phyloP scores from a whole-genome alignment of 2,797 vertebrate species.

The Pipistrellus pipistrellus region DNA sequence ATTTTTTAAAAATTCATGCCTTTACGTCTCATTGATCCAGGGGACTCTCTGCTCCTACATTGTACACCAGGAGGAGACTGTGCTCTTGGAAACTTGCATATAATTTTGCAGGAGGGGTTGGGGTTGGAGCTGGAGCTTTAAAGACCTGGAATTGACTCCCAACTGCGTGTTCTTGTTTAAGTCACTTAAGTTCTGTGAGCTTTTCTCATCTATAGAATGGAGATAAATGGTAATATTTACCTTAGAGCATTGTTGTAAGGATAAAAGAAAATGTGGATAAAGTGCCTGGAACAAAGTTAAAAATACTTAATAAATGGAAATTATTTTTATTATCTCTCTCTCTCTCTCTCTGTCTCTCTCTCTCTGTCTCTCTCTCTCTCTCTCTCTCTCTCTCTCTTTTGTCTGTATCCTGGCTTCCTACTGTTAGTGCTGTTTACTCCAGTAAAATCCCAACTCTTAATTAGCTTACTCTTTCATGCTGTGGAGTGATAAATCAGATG shows the following conservation, averaged over 20 bases:
- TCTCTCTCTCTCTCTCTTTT: no score
- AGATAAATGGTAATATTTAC: not conserved
- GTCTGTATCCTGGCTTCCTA: slow-evolving; percentile 11
- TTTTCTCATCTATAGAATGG: slow-evolving; percentile 39
- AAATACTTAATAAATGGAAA: slow-evolving; percentile 35
- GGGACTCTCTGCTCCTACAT: not conserved
- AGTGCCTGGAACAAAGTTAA: not conserved
- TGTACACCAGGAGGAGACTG: not conserved
- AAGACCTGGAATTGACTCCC: not conserved
- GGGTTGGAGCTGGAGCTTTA: not conserved
- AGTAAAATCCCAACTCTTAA: slow-evolving; percentile 27
- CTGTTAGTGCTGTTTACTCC: not conserved
- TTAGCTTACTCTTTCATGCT: slow-evolving; percentile 17
- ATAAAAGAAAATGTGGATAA: not conserved
- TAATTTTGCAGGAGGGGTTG: not conserved
- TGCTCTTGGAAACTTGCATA: not conserved
- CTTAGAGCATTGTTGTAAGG: not conserved
- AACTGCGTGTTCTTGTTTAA: not conserved
- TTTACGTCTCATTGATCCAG: not conserved
- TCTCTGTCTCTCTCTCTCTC: no score
- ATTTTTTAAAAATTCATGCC: not conserved
- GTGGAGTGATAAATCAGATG: slow-evolving; percentile 10
- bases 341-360: no score
- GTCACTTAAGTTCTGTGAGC: not conserved
- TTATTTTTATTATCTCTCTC: not conserved